Base-by-base conservation (phyloP, 30 jellyfish, hydroid and myxozoan genomes). In the Aurelia sp. region DNA sequence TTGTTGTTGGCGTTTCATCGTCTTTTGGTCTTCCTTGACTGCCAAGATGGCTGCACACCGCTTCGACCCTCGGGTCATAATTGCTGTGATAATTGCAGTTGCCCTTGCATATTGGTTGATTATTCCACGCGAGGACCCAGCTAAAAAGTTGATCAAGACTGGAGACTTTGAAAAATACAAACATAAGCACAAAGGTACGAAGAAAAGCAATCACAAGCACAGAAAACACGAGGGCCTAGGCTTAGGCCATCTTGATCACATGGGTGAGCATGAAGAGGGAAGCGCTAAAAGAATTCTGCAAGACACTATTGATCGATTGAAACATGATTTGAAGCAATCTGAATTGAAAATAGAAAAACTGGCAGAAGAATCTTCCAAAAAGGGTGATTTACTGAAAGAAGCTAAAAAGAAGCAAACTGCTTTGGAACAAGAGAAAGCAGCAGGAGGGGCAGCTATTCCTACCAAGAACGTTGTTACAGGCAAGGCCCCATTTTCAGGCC, bases 61-160 rank as follows among this genome's bases (percentile, higher is more conserved):
- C 13, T 60, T 64, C 17, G 93, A 84, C 33, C 67, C 85, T 8
- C 74, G 96, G 24, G 65, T 74, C 7, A 69, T 88, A 20, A 51
- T 88, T 3, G 74, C 44, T 2, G 33, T 88, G 53, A 62, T 78
- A 20, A 67, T 84, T 24, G 96, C 91, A 17, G 96, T 88, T 60
- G 96, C 96, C 3, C 33, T 78, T 8, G 89, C 88, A 20, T 88
- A 88, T 21, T 88, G 96, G 96, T 75, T 88, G 16, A 74, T 88
- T 11, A 78, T 88, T 3, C 96, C 96, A 5, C 78, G 91, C 19
- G 91, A 52, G 4, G 72, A 41, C 9, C 17, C 77, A 67, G 27
- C 27, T 24, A 47, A 20, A 3, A 52, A 15, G 20, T 22, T 47
- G 41, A 33, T 19, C 2, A 72, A 17, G 50, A 53, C 38, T 13